phyloP scores from a whole-genome alignment of 2,797 vertebrate species.

The Percopsis omiscomaycus region DNA sequence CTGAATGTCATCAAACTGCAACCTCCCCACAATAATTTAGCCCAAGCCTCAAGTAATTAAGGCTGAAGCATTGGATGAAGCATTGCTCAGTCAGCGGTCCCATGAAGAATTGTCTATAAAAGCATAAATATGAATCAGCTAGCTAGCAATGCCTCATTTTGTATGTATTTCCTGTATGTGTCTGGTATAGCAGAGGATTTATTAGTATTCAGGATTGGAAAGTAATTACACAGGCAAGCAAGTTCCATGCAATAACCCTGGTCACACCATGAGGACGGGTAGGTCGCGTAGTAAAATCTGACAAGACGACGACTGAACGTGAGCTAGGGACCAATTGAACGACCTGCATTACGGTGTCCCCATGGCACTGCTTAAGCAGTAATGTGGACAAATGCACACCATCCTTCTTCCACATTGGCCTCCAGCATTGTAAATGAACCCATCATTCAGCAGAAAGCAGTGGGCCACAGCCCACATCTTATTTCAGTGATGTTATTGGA shows the following conservation, averaged over 20 bases:
- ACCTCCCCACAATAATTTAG: conserved; percentile 26
- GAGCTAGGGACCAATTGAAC: conserved; percentile 13
- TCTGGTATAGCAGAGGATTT: not conserved
- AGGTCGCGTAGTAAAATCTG: too few species aligned
- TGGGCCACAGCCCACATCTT: conserved; percentile 1
- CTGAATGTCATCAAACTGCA: conserved; percentile 18
- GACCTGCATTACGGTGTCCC: too few species aligned
- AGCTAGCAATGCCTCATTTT: conserved; percentile 2
- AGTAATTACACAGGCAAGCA: not conserved
- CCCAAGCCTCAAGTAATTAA: conserved; percentile 35
- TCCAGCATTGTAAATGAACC: conserved; percentile 36
- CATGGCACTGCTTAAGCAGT: conserved; percentile 3
- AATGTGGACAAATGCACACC: conserved; percentile 51
- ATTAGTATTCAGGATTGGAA: not conserved
- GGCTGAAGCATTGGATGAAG: conserved; percentile 9
- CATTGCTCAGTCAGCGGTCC: too few species aligned
- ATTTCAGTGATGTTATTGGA: conserved; percentile 11
- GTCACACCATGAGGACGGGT: too few species aligned
- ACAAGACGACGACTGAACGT: too few species aligned
- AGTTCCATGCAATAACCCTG: too few species aligned
- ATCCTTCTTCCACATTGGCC: conserved; percentile 41
- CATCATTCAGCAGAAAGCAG: conserved; percentile 26
- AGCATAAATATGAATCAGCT: not conserved
- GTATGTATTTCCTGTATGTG: not conserved
- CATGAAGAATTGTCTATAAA: too few species aligned